Base-by-base conservation (phyloP, 2,113 vertebrate species). In the Phaethon lepturus region DNA sequence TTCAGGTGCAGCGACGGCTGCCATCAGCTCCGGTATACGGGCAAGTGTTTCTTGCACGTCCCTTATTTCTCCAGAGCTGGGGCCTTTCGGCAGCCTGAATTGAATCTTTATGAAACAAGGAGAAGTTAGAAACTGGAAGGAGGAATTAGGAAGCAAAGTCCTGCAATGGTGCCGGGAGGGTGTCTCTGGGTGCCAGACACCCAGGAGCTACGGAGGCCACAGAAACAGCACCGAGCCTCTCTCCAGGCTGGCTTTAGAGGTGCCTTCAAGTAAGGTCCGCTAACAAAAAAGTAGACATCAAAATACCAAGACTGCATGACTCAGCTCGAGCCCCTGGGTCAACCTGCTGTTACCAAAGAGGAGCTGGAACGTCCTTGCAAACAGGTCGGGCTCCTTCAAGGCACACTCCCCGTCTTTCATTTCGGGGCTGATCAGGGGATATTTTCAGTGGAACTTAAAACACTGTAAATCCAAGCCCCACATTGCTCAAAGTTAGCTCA, bases 391-490 rank as follows among this genome's bases (percentile, higher is more conserved):
- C 31, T 95, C 79, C 76, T 81, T 59, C 73, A 73, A 66, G 58
- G 8, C 80, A 76, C 10, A 0, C 31, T 47, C 44, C 82, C 45
- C 0, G 0, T 74, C 94, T 78, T 91, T 84, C 38, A 9, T 29
- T 45, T 60, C 0, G 1, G 29, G 73, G 52, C 35, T 86, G 90
- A 68, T 31, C 58, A 22, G 55, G 82, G 66, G 88, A 47, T 88
- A 66, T 94, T 91, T 89, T 88, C 62, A 88, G 47, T 47, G 81
- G 93, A 79, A 77, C 53, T 90, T 66, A 91, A 94, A 83, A 13
- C 71, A 33, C 62, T 42, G 33, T 64, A 91, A 95, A 91, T 91
- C 64, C 80, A 68, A 95, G 33, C 35, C 40, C 82, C 31, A 42
- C 29, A 10, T 69, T 73, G 40, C 64, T 85, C 52, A 64, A 91